These are phyloP conservation scores for Dipodomys stephensi DNA, from an alignment of 2,113 vertebrate genomes.

Conservation along the genomic window DNA sequence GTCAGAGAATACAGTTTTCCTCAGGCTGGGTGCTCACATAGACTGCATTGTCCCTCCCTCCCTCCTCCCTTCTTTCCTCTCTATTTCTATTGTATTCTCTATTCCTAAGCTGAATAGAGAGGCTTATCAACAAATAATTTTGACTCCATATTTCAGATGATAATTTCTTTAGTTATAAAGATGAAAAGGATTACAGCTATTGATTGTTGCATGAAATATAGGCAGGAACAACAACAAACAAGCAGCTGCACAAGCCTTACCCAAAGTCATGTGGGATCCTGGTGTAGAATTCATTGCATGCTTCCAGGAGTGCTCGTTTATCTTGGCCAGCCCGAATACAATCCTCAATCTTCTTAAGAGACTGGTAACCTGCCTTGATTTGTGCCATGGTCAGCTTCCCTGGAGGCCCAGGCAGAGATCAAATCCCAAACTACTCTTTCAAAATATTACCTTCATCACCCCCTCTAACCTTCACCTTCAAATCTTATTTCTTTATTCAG, in stretches of 20 bases:
- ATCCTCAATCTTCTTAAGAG: conserved; percentile 91
- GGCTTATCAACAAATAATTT: conserved; percentile 24
- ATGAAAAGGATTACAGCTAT: not conserved
- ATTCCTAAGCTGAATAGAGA: not conserved
- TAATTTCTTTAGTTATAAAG: conserved; percentile 48
- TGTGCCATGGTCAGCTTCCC: conserved; percentile 94
- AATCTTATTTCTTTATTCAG: conserved; percentile 6
- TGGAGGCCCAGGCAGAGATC: conserved; percentile 71
- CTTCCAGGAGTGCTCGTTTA: conserved; percentile 87
- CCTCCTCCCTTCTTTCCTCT: too few species aligned
- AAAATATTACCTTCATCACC: not conserved
- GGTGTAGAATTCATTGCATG: conserved; percentile 96
- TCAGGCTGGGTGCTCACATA: not conserved
- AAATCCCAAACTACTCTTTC: conserved; percentile 35
- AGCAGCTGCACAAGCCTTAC: conserved; percentile 77
- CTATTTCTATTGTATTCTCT: not conserved
- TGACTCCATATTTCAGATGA: not conserved
- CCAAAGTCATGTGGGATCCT: conserved; percentile 96
- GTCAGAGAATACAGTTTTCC: conserved; percentile 7
- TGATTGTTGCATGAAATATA: not conserved
- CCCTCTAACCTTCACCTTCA: not conserved
- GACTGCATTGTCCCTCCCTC: too few species aligned
- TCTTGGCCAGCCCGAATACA: conserved; percentile 89
- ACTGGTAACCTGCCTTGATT: conserved; percentile 92
- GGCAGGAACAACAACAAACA: not conserved